Percentiles rank a stretch among this genome's conserved stretches.
These are phyloP conservation scores for Vidua macroura DNA, from an alignment of 2,113 vertebrate genomes.

Conservation along the genomic window DNA sequence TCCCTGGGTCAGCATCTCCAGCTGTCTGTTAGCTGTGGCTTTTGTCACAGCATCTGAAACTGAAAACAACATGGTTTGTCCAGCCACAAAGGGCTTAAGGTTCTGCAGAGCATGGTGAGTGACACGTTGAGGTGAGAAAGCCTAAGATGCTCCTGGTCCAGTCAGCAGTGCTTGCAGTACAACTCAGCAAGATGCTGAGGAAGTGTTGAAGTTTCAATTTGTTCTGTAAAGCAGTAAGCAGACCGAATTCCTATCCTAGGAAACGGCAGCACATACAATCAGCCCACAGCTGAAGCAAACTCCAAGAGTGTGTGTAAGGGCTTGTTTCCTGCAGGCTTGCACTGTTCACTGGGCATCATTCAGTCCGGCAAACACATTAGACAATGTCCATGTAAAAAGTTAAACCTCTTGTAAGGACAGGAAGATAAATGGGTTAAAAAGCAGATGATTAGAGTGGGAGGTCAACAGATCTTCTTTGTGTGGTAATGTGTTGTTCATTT, in stretches of 20 bases:
- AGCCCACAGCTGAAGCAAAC: not conserved
- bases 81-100: not conserved
- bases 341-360: not conserved
- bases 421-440: not conserved
- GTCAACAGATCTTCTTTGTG: not conserved
- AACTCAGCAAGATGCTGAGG: not conserved
- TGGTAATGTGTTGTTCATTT: not conserved
- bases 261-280: not conserved
- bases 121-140: rapidly evolving
- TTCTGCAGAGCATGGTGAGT: not conserved
- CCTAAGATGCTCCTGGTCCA: no score
- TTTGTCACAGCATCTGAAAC: not conserved
- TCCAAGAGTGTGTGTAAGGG: not conserved
- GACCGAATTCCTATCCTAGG: not conserved
- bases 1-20: rapidly evolving
- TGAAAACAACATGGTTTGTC: not conserved
- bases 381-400: not conserved
- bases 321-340: not conserved
- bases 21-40: not conserved
- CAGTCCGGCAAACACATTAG: not conserved
- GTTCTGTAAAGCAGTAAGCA: not conserved
- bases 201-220: not conserved
- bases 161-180: not conserved
- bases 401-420: not conserved
- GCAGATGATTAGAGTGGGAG: rapidly evolving